Evolutionary conservation across 2,888 invertebrate genomes (phyloP).

Genomic region (Acronicta aceris): DNA sequence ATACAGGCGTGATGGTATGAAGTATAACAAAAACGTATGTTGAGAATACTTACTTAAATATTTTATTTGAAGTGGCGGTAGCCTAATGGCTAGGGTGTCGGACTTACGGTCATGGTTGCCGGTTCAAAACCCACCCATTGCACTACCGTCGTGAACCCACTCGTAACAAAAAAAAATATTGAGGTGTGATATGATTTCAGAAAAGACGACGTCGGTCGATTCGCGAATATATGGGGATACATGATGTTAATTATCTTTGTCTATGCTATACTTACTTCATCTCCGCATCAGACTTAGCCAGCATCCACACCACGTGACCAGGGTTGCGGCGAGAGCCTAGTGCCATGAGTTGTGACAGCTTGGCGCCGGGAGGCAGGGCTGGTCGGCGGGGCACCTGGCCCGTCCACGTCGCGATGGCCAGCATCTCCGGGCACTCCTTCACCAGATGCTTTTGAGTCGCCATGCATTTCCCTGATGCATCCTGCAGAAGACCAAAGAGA

Average conservation of each 20-base stretch:
- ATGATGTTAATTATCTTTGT: not conserved
- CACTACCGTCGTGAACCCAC: too few relatives aligned
- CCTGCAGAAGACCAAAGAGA: slow-evolving; percentile 64
- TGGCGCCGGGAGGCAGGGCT: slow-evolving; percentile 91
- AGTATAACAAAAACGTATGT: too few relatives aligned
- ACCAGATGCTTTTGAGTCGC: slow-evolving; percentile 90
- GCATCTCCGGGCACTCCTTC: slow-evolving; percentile 94
- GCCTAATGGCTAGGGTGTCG: too few relatives aligned
- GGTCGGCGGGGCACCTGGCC: slow-evolving; percentile 93
- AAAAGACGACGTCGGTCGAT: too few relatives aligned
- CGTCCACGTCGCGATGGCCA: slow-evolving; percentile 95
- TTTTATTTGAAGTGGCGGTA: too few relatives aligned
- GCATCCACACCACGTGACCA: slow-evolving; percentile 94
- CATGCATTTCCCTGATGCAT: slow-evolving; percentile 85
- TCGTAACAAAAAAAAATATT: too few relatives aligned
- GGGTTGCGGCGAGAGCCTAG: slow-evolving; percentile 92
- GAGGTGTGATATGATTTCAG: too few relatives aligned
- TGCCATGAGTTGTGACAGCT: slow-evolving; percentile 93
- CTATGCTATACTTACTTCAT: slow-evolving; percentile 90
- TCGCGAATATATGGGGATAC: too few relatives aligned
- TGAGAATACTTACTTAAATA: too few relatives aligned
- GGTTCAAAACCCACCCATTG: too few relatives aligned
- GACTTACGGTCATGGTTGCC: too few relatives aligned
- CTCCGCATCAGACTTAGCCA: slow-evolving; percentile 93
- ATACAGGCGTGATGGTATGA: too few relatives aligned